These are phyloP conservation scores for Rotaria sp. DNA, from an alignment of 2,888 invertebrate genomes.

Conservation along the genomic window DNA sequence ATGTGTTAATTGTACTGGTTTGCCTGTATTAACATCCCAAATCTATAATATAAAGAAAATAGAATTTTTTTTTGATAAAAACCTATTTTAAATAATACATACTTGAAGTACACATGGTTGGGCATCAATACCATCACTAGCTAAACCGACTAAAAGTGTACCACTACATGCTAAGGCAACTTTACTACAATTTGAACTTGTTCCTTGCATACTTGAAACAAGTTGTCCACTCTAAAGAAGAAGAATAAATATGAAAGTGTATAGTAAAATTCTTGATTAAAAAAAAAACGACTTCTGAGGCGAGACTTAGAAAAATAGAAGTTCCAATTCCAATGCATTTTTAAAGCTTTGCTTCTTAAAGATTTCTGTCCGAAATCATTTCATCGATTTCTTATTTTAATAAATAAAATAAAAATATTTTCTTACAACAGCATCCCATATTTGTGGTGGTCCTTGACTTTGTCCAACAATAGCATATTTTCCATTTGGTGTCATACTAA, in stretches of 20 bases:
- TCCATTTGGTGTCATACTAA: conserved; percentile 40
- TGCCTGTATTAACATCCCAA: conserved; percentile 39
- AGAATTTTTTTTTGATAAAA: background rate
- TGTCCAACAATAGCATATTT: conserved; percentile 41
- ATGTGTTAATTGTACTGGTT: conserved; percentile 40
- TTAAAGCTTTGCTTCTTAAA: no score
- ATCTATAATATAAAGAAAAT: background rate
- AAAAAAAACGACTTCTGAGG: no score
- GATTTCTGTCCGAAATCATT: no score
- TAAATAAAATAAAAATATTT: background rate
- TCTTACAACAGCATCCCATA: conserved; percentile 38
- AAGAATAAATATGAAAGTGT: no score
- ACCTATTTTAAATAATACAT: background rate
- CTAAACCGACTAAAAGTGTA: conserved; percentile 37
- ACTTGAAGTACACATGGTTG: conserved; percentile 31
- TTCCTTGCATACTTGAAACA: conserved; percentile 31
- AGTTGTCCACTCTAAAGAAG: conserved; percentile 34
- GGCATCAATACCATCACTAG: conserved; percentile 32
- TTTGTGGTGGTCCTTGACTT: conserved; percentile 40
- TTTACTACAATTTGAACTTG: conserved; percentile 31
- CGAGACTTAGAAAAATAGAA: no score
- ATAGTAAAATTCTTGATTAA: no score
- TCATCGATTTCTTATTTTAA: no score
- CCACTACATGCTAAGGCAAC: conserved; percentile 40
- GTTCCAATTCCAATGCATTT: no score